Evolutionary conservation across 2,888 invertebrate genomes (phyloP).

Genomic region (Apeira syringaria): DNA sequence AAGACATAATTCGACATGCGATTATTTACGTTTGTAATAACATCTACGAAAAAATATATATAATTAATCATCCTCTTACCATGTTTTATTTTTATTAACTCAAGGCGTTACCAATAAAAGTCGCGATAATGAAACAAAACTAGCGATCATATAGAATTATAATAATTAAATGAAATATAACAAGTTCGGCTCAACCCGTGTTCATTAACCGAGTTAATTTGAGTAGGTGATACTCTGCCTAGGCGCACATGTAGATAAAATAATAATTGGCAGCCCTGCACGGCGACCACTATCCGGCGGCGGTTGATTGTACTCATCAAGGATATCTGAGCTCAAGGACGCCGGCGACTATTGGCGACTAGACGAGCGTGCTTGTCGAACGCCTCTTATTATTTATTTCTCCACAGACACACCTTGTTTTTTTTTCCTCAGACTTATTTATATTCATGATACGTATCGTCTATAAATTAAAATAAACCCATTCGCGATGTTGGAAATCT

Average conservation of each 20-base stretch:
- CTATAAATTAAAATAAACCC: constrained; percentile 74
- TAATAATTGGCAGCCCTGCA: constrained; percentile 75
- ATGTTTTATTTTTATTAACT: no score
- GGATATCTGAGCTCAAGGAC: constrained; percentile 82
- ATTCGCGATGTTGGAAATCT: constrained; percentile 52
- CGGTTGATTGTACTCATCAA: constrained; percentile 84
- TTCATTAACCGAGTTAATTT: constrained; percentile 45
- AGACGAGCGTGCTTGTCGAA: constrained; percentile 72
- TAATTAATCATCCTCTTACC: no score
- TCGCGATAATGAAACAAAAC: constrained; percentile 28
- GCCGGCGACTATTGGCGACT: constrained; percentile 68
- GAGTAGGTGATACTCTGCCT: constrained; percentile 40
- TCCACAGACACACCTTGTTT: constrained; percentile 78
- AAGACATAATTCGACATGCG: no score
- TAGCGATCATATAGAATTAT: constrained; percentile 26
- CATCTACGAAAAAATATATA: no score
- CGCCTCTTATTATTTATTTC: constrained; percentile 79
- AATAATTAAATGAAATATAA: constrained; percentile 39
- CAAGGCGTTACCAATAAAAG: no score
- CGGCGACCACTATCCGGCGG: constrained; percentile 74
- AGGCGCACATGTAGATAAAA: constrained; percentile 52
- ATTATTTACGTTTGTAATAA: no score
- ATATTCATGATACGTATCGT: constrained; percentile 79
- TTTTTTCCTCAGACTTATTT: constrained; percentile 62
- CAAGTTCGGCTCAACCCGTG: constrained; percentile 39